Percentiles rank a stretch among this genome's conserved stretches.
phyloP scores from a whole-genome alignment of 2,888 invertebrate species.

The Thumatha senex region DNA sequence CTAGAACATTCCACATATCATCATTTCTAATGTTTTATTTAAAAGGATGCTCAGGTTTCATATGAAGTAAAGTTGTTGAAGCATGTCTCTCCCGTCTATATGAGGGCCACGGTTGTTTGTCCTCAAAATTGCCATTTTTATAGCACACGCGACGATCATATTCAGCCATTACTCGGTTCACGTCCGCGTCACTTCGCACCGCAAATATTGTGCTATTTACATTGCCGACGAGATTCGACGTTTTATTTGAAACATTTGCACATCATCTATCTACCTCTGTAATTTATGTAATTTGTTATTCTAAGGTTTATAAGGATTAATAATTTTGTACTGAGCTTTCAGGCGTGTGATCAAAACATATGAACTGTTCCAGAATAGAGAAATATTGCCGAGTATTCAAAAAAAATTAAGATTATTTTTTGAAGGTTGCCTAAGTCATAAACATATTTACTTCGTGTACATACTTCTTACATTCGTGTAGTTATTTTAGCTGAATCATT shows the following conservation, averaged over 20 bases:
- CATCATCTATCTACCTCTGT: background rate
- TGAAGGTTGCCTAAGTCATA: too few relatives aligned
- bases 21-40: too few relatives aligned
- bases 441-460: too few relatives aligned
- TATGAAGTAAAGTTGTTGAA: slow-evolving; percentile 54
- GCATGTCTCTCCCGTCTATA: slow-evolving; percentile 46
- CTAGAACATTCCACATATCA: too few relatives aligned
- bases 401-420: too few relatives aligned
- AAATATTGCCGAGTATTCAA: too few relatives aligned
- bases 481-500: too few relatives aligned
- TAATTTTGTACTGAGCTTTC: background rate
- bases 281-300: too few relatives aligned
- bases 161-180: slow-evolving; percentile 47
- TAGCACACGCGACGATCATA: slow-evolving; percentile 49
- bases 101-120: slow-evolving; percentile 56
- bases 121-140: slow-evolving; percentile 67
- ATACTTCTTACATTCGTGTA: too few relatives aligned
- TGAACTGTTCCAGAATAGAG: too few relatives aligned
- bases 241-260: slow-evolving; percentile 15
- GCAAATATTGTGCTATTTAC: slow-evolving; percentile 30
- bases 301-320: background rate
- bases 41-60: slow-evolving; percentile 52
- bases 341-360: too few relatives aligned
- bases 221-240: slow-evolving; percentile 10
- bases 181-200: slow-evolving; percentile 36